Conservation (phyloP, 2,888 invertebrate species). For the Scaptomyza cyrtandrae region DNA sequence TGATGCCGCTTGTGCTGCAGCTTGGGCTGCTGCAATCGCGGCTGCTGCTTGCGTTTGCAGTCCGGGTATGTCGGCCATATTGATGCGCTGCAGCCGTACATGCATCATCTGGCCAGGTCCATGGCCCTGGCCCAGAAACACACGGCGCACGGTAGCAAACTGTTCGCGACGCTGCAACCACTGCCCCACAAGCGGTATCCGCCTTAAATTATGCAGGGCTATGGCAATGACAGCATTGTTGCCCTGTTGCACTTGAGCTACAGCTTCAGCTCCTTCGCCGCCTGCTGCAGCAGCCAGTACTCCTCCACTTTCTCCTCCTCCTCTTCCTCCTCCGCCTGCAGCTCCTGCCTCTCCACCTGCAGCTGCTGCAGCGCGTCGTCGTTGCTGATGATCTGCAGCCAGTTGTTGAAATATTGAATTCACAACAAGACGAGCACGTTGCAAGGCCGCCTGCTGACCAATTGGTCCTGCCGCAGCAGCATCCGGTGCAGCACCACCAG, state of each 20-base stretch:
- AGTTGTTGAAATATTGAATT: slow-evolving; percentile 68
- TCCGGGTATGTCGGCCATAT: slow-evolving; percentile 82
- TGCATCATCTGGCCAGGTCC: slow-evolving; percentile 67
- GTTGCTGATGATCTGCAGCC: slow-evolving; percentile 62
- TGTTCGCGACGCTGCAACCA: slow-evolving; percentile 75
- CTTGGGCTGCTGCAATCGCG: slow-evolving; percentile 27
- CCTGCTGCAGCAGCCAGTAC: not conserved
- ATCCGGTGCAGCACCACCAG: not conserved
- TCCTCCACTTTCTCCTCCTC: not conserved
- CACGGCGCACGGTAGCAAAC: slow-evolving; percentile 76
- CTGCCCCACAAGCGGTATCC: slow-evolving; percentile 72
- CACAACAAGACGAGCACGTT: slow-evolving; percentile 69
- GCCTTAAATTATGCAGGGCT: slow-evolving; percentile 77
- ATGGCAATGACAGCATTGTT: slow-evolving; percentile 57
- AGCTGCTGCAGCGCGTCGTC: slow-evolving; percentile 11
- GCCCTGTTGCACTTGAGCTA: slow-evolving; percentile 5
- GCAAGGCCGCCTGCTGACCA: slow-evolving; percentile 62
- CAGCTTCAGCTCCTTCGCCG: not conserved
- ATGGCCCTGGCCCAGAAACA: slow-evolving; percentile 59
- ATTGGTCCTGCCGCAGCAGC: slow-evolving; percentile 26
- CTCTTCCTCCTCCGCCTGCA: not conserved
- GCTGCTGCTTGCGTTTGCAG: slow-evolving; percentile 51
- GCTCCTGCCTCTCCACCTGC: slow-evolving; percentile 5
- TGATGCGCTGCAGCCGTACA: slow-evolving; percentile 81
- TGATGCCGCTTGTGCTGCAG: slow-evolving; percentile 28